Conservation (phyloP, 92 coral and sea anemone species). For the Palythoa heliodiscus region DNA sequence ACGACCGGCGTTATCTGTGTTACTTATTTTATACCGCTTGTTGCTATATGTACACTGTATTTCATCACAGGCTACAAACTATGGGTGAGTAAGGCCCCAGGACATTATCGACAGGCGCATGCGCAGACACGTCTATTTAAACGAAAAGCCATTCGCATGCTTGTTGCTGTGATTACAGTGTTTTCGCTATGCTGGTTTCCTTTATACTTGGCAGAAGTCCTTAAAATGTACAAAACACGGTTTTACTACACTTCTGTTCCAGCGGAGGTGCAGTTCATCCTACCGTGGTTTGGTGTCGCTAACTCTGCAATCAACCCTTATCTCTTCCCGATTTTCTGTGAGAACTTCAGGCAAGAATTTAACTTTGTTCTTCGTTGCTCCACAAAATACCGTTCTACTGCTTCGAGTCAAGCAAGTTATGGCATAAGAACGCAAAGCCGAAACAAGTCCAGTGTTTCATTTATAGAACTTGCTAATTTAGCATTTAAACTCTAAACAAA, state of each 20-base stretch:
- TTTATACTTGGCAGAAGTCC: slow-evolving; percentile 62
- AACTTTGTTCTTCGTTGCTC: slow-evolving; percentile 53
- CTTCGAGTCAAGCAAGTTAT: slow-evolving; percentile 27
- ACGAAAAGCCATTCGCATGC: slow-evolving; percentile 81
- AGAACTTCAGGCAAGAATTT: slow-evolving; percentile 69
- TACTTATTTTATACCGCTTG: slow-evolving; percentile 63
- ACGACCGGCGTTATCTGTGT: slow-evolving; percentile 51
- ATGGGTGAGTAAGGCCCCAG: slow-evolving; percentile 69
- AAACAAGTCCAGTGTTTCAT: slow-evolving; percentile 8
- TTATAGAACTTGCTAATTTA: not conserved
- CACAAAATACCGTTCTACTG: not conserved
- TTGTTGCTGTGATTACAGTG: slow-evolving; percentile 63
- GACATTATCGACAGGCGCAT: slow-evolving; percentile 53
- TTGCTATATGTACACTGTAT: slow-evolving; percentile 58
- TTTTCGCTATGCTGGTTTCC: slow-evolving; percentile 92
- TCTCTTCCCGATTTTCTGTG: slow-evolving; percentile 71
- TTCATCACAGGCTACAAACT: slow-evolving; percentile 62
- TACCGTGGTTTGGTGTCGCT: slow-evolving; percentile 80
- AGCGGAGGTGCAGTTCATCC: slow-evolving; percentile 37
- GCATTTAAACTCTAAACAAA: too few species aligned
- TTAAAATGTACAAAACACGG: slow-evolving; percentile 51
- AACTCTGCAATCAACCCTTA: slow-evolving; percentile 81
- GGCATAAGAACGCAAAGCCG: not conserved
- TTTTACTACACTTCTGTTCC: slow-evolving; percentile 57
- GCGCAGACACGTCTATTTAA: slow-evolving; percentile 42